phyloP scores from a whole-genome alignment of 2,797 vertebrate species.

The Sebastes umbrosus region DNA sequence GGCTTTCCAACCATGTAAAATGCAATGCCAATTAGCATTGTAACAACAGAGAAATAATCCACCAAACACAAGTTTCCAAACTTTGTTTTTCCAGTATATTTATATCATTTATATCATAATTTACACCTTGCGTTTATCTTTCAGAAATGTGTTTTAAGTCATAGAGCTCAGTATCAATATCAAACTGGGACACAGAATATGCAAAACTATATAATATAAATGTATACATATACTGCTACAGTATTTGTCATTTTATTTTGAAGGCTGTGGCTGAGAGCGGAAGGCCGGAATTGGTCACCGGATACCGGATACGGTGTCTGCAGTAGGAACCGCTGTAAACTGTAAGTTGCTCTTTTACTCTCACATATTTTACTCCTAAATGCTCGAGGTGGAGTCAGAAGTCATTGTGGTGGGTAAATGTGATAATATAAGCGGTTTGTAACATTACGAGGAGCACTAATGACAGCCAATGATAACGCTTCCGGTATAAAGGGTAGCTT shows the following conservation, averaged over 20 bases:
- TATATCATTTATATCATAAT: neutral
- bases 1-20: too few species aligned
- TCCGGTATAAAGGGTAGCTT: neutral
- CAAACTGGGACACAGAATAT: neutral
- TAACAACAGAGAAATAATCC: too few species aligned
- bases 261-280: constrained; percentile 8
- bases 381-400: fast-evolving
- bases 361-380: neutral
- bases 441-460: neutral
- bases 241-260: constrained; percentile 57
- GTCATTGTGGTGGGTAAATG: fast-evolving
- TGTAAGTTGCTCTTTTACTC: constrained; percentile 52
- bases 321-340: neutral
- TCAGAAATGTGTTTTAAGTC: neutral
- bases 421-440: neutral
- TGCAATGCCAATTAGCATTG: fast-evolving
- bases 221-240: neutral
- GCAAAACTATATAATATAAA: neutral
- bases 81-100: too few species aligned
- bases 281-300: constrained; percentile 31
- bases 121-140: neutral
- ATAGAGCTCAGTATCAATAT: neutral
- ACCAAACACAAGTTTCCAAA: too few species aligned
- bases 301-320: constrained; percentile 48
- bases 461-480: neutral